Evolutionary conservation across 2,113 vertebrate genomes (phyloP).

Genomic region (Micromys minutus): DNA sequence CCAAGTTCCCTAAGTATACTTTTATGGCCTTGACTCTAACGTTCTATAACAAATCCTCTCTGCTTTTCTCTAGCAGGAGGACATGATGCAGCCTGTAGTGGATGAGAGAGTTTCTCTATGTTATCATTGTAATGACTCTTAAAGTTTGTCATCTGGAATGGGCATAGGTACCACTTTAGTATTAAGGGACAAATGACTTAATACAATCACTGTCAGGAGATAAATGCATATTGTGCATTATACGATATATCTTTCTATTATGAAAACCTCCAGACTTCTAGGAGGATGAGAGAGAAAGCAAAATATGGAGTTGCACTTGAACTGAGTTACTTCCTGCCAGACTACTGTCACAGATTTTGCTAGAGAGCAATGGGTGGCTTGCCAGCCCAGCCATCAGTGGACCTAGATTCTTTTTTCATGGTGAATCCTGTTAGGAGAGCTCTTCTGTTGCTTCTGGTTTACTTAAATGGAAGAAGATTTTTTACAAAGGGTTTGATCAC

Average conservation of each 20-base stretch:
- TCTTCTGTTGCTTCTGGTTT: slow-evolving; percentile 13
- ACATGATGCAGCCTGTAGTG: rapidly evolving
- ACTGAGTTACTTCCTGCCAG: slow-evolving; percentile 78
- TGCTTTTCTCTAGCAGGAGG: slow-evolving; percentile 40
- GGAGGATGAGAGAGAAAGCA: slow-evolving; percentile 71
- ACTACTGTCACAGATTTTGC: slow-evolving; percentile 72
- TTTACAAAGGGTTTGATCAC: slow-evolving; percentile 16
- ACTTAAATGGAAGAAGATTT: slow-evolving; percentile 17
- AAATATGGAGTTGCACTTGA: slow-evolving; percentile 67
- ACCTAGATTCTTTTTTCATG: slow-evolving; percentile 70
- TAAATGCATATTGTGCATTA: slow-evolving; percentile 46
- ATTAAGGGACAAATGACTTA: slow-evolving; percentile 78
- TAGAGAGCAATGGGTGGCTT: slow-evolving; percentile 76
- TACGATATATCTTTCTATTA: slow-evolving; percentile 78
- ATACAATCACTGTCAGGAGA: slow-evolving; percentile 72
- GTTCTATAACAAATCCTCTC: neutral
- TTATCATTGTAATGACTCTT: slow-evolving; percentile 49
- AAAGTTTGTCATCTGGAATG: slow-evolving; percentile 62
- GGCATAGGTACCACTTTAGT: slow-evolving; percentile 71
- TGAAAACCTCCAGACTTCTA: slow-evolving; percentile 66
- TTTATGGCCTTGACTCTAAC: neutral
- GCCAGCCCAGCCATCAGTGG: slow-evolving; percentile 66
- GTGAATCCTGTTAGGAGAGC: neutral
- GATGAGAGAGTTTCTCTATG: slow-evolving; percentile 45
- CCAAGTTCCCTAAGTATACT: slow-evolving; percentile 17